Percentiles rank a stretch among this genome's conserved stretches.
phyloP scores from a whole-genome alignment of 2,113 vertebrate genomes.

The Tachycineta bicolor region DNA sequence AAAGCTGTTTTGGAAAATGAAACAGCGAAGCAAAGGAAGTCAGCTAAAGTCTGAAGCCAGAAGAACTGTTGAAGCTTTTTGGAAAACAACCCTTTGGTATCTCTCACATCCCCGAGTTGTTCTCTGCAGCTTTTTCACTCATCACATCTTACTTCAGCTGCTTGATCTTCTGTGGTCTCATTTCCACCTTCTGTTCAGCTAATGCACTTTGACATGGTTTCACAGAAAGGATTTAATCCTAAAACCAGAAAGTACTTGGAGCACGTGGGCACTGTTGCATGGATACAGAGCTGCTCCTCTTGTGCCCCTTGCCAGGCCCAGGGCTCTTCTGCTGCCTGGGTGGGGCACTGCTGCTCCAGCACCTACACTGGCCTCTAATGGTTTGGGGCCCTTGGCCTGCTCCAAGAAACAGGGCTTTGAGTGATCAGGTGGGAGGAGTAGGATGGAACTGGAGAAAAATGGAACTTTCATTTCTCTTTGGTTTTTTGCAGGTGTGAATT shows the following conservation, averaged over 20 bases:
- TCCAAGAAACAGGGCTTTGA: background rate
- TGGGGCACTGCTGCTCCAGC: background rate
- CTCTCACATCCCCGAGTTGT: background rate
- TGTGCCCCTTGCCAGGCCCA: background rate
- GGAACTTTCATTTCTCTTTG: background rate
- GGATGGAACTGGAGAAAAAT: background rate
- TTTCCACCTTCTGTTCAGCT: background rate
- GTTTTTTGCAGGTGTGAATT: background rate
- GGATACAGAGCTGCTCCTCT: background rate
- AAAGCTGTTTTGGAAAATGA: background rate
- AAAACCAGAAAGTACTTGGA: background rate
- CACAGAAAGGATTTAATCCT: background rate
- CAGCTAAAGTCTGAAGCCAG: background rate
- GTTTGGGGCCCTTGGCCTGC: background rate
- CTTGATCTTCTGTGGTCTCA: background rate
- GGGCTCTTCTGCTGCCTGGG: background rate
- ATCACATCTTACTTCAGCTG: background rate
- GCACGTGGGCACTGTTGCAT: accelerated
- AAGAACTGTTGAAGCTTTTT: background rate
- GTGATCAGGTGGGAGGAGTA: background rate
- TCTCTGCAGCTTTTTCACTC: background rate
- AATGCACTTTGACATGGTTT: background rate
- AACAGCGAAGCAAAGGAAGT: background rate
- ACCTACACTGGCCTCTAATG: background rate
- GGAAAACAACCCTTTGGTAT: background rate